Evolutionary conservation across 2,797 vertebrate genomes (phyloP).

Genomic region (Phaenicophaeus curvirostris): DNA sequence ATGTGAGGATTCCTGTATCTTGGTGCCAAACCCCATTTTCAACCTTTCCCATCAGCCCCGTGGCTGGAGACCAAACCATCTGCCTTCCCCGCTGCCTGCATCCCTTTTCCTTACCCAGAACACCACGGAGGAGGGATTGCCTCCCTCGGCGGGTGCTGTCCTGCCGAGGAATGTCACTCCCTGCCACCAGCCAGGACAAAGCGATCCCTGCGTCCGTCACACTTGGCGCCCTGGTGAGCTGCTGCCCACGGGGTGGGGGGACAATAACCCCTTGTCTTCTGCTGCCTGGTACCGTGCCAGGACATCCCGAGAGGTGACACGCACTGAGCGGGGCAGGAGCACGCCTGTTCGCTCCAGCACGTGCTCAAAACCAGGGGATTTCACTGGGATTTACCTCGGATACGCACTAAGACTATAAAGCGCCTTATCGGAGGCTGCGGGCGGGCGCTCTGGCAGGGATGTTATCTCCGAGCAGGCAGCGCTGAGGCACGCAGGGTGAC

Average conservation of each 20-base stretch:
- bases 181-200: neutral
- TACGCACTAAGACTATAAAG: neutral
- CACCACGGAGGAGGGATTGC: rapidly evolving
- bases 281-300: neutral
- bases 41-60: rapidly evolving
- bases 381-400: neutral
- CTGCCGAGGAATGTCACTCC: neutral
- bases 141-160: rapidly evolving
- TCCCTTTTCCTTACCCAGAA: neutral
- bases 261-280: neutral
- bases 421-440: neutral
- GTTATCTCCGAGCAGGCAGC: neutral
- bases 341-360: neutral
- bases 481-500: rapidly evolving
- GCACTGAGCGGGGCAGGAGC: rapidly evolving
- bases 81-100: rapidly evolving
- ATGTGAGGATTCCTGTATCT: rapidly evolving
- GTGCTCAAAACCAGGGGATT: neutral
- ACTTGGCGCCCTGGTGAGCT: neutral
- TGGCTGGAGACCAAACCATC: neutral
- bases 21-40: rapidly evolving
- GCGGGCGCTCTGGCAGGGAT: neutral
- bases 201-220: neutral
- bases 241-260: neutral
- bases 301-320: neutral